Conservation (phyloP, 2,113 vertebrate genomes). For the Catharus bicknelli region DNA sequence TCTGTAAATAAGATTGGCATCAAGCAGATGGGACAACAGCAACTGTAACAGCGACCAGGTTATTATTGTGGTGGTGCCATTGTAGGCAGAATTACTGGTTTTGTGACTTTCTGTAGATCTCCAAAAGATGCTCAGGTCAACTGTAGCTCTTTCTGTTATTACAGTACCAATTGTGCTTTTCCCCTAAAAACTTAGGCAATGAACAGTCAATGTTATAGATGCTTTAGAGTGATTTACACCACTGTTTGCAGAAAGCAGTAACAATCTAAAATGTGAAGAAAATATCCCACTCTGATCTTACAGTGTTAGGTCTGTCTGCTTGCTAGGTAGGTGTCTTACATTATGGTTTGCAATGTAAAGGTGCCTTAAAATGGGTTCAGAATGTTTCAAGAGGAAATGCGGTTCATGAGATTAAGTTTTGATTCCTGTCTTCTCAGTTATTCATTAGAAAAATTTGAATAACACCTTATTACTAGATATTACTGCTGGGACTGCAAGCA, state of each 20-base stretch:
- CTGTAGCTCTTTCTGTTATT: neutral
- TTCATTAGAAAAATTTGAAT: neutral
- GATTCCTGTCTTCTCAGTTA: neutral
- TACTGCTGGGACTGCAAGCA: neutral
- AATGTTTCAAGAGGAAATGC: neutral
- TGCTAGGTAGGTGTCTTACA: fast-evolving
- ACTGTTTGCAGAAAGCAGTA: neutral
- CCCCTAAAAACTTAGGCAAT: neutral
- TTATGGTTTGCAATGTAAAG: neutral
- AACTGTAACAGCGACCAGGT: neutral
- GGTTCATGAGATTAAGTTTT: neutral
- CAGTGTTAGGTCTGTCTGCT: neutral
- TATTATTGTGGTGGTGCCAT: neutral
- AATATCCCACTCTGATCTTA: neutral
- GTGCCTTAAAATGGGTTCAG: neutral
- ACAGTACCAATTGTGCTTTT: neutral
- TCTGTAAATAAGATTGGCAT: neutral
- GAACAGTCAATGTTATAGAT: neutral
- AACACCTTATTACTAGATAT: neutral
- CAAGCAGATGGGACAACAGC: neutral
- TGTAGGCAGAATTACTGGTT: neutral
- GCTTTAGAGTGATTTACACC: neutral
- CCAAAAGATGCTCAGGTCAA: neutral
- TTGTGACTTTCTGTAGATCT: neutral
- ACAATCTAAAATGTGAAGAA: neutral